Percentiles rank a stretch among this genome's conserved stretches.
phyloP scores from a whole-genome alignment of 1,140 invertebrate genomes.

The Brachionus plicatilis region DNA sequence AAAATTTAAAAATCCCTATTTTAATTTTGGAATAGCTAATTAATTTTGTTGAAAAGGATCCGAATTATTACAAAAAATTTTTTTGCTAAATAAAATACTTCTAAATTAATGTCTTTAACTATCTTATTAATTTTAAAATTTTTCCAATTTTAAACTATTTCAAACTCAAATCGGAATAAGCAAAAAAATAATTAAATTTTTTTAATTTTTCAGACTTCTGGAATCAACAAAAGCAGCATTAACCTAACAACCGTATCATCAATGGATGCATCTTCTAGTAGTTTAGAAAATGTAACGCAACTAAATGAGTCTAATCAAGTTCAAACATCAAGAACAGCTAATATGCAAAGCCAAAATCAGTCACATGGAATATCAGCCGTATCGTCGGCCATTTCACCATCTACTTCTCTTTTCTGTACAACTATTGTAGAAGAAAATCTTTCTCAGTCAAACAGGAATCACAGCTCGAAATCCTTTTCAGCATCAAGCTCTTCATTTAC shows the following conservation, averaged over 20 bases:
- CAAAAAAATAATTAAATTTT: not conserved
- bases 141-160: too few relatives aligned
- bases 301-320: not conserved
- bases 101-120: too few relatives aligned
- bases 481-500: slow-evolving; percentile 10
- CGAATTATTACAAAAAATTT: too few relatives aligned
- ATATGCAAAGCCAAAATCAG: not conserved
- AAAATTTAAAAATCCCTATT: too few relatives aligned
- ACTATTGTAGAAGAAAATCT: slow-evolving; percentile 10
- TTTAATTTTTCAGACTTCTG: not conserved
- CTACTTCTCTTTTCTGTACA: slow-evolving; percentile 11
- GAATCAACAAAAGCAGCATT: not conserved
- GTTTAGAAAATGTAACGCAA: slow-evolving; percentile 8
- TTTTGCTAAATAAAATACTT: too few relatives aligned
- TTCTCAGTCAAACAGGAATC: not conserved
- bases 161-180: too few relatives aligned
- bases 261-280: not conserved
- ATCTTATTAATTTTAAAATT: too few relatives aligned
- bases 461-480: not conserved
- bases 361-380: not conserved
- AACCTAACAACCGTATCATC: slow-evolving; percentile 2
- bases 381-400: slow-evolving; percentile 1
- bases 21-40: too few relatives aligned
- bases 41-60: too few relatives aligned
- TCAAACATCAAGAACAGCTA: not conserved